Evolutionary conservation across 2,797 vertebrate genomes (phyloP), one percentile per base, ranked within the genome.

Genomic region (Hipposideros larvatus): DNA sequence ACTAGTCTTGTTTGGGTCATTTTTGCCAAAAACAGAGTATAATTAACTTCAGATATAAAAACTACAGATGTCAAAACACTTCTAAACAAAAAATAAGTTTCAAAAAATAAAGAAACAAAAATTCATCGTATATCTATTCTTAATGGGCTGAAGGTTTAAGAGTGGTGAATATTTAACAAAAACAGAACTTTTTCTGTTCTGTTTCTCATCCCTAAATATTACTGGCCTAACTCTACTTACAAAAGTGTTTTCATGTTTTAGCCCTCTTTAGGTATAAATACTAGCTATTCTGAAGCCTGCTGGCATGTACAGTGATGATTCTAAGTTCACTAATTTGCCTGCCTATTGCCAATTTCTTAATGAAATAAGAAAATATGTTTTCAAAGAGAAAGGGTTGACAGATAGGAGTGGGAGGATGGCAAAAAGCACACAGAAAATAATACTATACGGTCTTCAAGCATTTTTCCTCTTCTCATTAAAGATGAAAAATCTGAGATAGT

Each of bases 321-420:
- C 43, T 77, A 43, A 79, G 22, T 2, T 51, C 41, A 55, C 31
- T 73, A 65, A 70, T 92, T 90, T 74, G 11, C 18, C 26, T 55
- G 48, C 46, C 10, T 95, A 41, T 24, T 88, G 68, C 13, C 80
- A 87, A 34, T 90, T 95, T 92, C 46, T 91, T 37, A 83, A 57
- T 79, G 83, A 65, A 61, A 48, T 57, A 89, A 86, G 51, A 94
- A 88, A 93, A 63, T 1, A 46, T 70, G 6, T 65, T 96, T 92
- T 87, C 48, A 87, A 70, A 79, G 22, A 53, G 51, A 73, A 53
- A 51, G 2, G 34, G 59, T n/a, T n/a, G 53, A 68, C 7, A 83
- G 31, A 5, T 7, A 37, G 4, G 7, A 15, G 1, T 14, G 1
- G 2, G 34, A 4, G 7, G 4, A 34, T 55, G 24, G 18, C 1